A percentile compares a stretch with the other conserved stretches of the same genome.
Conservation (phyloP, 1,140 invertebrate species). For the Littorina saxatilis region DNA sequence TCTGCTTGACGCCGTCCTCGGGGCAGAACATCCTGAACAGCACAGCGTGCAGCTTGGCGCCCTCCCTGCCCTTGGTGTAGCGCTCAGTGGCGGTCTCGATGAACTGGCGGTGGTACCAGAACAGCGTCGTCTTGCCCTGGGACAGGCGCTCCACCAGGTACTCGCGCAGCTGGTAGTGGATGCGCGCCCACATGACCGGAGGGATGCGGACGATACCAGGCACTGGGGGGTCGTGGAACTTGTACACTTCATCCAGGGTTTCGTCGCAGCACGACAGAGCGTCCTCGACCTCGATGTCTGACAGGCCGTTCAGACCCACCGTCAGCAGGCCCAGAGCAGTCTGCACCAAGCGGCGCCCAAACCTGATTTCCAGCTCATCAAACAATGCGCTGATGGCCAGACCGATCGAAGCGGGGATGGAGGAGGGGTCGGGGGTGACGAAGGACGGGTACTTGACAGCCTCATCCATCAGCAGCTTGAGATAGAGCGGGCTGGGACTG, state of each 20-base stretch:
- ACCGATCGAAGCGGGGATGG: slow-evolving; percentile 52
- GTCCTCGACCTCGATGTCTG: slow-evolving; percentile 73
- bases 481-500: slow-evolving; percentile 61
- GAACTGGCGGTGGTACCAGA: slow-evolving; percentile 91
- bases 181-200: slow-evolving; percentile 82
- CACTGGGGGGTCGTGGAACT: slow-evolving; percentile 71
- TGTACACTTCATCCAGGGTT: slow-evolving; percentile 71
- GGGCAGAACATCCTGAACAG: slow-evolving; percentile 58
- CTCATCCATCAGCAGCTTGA: slow-evolving; percentile 67
- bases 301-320: slow-evolving; percentile 66
- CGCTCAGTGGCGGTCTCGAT: slow-evolving; percentile 92
- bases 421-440: slow-evolving; percentile 38
- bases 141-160: slow-evolving; percentile 82
- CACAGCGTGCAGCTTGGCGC: slow-evolving; percentile 53
- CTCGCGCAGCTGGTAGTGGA: slow-evolving; percentile 81
- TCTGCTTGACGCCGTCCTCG: slow-evolving; percentile 56
- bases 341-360: slow-evolving; percentile 62
- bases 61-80: slow-evolving; percentile 82
- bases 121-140: slow-evolving; percentile 84
- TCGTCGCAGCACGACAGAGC: slow-evolving; percentile 73
- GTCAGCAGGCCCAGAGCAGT: slow-evolving; percentile 87
- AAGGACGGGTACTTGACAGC: slow-evolving; percentile 66
- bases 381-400: slow-evolving; percentile 65
- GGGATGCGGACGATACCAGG: slow-evolving; percentile 69
- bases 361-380: slow-evolving; percentile 67